Evolutionary conservation across 2,888 invertebrate species (phyloP).

Genomic region (Quadriops clusia): DNA sequence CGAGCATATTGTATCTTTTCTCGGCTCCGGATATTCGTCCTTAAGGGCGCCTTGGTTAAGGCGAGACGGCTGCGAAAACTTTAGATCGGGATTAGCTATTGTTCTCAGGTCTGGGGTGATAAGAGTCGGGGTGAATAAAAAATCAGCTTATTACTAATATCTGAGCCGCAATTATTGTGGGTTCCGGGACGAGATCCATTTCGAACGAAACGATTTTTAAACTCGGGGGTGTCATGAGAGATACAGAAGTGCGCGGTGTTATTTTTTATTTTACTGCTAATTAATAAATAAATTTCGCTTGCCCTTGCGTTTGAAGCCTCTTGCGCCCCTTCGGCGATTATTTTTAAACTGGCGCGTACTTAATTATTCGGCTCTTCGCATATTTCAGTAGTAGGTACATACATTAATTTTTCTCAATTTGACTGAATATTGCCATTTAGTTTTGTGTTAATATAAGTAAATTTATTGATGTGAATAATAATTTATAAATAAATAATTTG

Average conservation of each 20-base stretch:
- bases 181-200: conserved; percentile 4
- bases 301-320: no score
- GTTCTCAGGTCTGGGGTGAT: conserved; percentile 34
- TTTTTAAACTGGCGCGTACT: no score
- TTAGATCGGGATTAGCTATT: conserved; percentile 33
- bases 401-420: no score
- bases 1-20: conserved; percentile 30
- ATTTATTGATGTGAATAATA: no score
- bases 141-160: conserved; percentile 42
- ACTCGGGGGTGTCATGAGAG: conserved; percentile 7
- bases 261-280: conserved; percentile 21
- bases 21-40: conserved; percentile 24
- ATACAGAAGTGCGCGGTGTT: conserved; percentile 15
- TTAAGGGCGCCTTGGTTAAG: conserved; percentile 18
- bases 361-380: no score
- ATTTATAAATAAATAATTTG: no score
- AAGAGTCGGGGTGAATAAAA: conserved; percentile 39
- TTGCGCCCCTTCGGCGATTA: no score
- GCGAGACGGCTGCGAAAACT: conserved; percentile 18
- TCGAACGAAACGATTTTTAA: conserved; percentile 10
- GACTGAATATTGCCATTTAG: no score
- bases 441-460: no score
- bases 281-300: conserved; percentile 10
- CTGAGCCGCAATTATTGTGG: conserved; percentile 36
- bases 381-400: no score